phyloP scores from a whole-genome alignment of 1,140 invertebrate genomes.

The Panulirus ornatus region DNA sequence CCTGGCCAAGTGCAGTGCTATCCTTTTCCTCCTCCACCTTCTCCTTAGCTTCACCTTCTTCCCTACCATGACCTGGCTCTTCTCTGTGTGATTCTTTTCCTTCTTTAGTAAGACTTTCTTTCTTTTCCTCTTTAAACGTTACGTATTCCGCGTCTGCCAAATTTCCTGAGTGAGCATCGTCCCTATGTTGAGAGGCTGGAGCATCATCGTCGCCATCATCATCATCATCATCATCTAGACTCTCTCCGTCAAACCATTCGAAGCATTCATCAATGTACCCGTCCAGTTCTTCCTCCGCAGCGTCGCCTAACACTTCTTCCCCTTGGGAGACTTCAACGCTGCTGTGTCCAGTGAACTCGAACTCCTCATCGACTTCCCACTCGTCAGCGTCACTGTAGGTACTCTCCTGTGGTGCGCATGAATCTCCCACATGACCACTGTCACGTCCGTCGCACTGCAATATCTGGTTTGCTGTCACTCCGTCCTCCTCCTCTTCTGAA shows the following conservation, averaged over 20 bases:
- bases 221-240: too few relatives aligned
- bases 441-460: not conserved
- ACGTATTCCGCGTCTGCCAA: not conserved
- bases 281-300: not conserved
- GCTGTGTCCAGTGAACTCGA: constrained; percentile 8
- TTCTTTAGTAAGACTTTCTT: too few relatives aligned
- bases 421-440: not conserved
- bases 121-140: too few relatives aligned
- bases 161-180: not conserved
- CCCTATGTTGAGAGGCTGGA: not conserved
- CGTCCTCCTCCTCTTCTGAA: not conserved
- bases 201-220: not conserved
- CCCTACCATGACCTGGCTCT: not conserved
- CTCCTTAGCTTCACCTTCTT: not conserved
- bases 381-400: not conserved
- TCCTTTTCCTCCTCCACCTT: not conserved
- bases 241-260: not conserved
- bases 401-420: not conserved
- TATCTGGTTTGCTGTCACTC: not conserved
- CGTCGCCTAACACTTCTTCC: not conserved
- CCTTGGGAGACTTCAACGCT: not conserved
- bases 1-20: not conserved
- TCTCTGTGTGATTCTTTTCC: not conserved
- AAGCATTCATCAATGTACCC: constrained; percentile 21
- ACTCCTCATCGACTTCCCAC: constrained; percentile 9